These are phyloP conservation scores for Crotalus viridis DNA, from an alignment of 2,113 vertebrate species.

Conservation along the genomic window DNA sequence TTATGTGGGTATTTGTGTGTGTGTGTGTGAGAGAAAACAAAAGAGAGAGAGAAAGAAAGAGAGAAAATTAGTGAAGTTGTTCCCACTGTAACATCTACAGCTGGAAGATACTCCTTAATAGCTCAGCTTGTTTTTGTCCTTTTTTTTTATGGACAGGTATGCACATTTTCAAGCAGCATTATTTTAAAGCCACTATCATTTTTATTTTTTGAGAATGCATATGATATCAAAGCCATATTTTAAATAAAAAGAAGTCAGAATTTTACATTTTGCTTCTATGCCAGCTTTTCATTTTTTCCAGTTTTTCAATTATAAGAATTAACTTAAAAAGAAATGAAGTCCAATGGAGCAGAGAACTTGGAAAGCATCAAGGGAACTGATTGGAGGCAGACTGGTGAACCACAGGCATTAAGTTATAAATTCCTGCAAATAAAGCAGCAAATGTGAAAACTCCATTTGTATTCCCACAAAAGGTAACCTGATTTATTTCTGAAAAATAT, in stretches of 20 bases:
- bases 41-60: no score
- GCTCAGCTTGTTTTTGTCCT: no score
- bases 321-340: background rate
- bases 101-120: no score
- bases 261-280: background rate
- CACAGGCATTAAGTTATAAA: background rate
- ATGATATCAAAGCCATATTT: background rate
- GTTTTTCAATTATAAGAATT: background rate
- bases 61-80: no score
- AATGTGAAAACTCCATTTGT: background rate
- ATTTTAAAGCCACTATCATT: background rate
- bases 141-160: no score
- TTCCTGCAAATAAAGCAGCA: background rate
- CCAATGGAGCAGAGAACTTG: background rate
- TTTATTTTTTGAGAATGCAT: background rate
- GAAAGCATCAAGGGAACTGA: background rate
- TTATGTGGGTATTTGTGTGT: no score
- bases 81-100: no score
- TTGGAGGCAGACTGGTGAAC: background rate
- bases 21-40: no score
- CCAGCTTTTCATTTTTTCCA: background rate
- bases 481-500: background rate
- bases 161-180: no score
- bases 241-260: background rate
- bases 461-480: background rate